A percentile compares a stretch with the other conserved stretches of the same genome.
phyloP scores from a whole-genome alignment of 2,888 invertebrate species.

The Lepidocyrtoides sp. region DNA sequence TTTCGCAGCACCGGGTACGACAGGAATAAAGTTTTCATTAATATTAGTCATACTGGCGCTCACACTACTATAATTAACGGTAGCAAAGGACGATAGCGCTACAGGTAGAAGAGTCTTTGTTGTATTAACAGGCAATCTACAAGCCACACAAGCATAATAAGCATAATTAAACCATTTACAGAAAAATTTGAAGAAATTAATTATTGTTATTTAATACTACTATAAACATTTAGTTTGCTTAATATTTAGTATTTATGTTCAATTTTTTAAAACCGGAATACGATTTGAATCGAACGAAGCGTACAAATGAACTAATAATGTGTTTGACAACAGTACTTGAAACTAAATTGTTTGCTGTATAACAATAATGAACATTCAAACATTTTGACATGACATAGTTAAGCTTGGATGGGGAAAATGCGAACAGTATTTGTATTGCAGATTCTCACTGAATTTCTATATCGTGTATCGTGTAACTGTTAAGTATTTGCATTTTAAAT shows the following conservation, averaged over 20 bases:
- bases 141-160: slow-evolving; percentile 64
- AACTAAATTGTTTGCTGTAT: background rate
- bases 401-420: slow-evolving; percentile 75
- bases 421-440: background rate
- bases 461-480: slow-evolving; percentile 12
- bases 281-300: background rate
- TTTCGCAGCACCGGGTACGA: background rate
- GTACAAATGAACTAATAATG: background rate
- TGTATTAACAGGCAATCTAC: slow-evolving; percentile 65
- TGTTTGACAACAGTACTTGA: too few species aligned
- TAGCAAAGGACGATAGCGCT: slow-evolving; percentile 31
- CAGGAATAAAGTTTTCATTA: background rate
- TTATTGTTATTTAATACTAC: background rate
- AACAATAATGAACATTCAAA: background rate
- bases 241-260: background rate
- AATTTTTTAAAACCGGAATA: background rate
- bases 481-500: background rate
- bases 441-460: too few species aligned
- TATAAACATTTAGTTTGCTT: background rate
- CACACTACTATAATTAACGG: slow-evolving; percentile 25
- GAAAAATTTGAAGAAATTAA: too few species aligned
- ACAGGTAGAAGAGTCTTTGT: slow-evolving; percentile 3
- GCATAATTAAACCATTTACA: too few species aligned
- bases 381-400: slow-evolving; percentile 8
- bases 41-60: slow-evolving; percentile 44